Base-by-base conservation (phyloP, 2,888 invertebrate genomes). In the Nomada flava region DNA sequence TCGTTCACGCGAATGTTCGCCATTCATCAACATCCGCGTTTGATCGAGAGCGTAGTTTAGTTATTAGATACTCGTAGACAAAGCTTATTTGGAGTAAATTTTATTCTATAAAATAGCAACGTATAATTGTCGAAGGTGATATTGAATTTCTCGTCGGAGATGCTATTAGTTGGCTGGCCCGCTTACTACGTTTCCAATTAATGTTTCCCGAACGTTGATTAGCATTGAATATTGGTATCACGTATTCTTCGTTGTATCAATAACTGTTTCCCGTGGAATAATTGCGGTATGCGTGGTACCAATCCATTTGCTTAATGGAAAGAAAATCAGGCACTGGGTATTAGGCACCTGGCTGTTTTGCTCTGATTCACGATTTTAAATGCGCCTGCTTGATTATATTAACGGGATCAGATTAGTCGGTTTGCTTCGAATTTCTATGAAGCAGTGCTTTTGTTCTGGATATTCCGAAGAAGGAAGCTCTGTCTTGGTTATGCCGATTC, bases 231-330 rank as follows among this genome's bases (percentile, higher is more conserved):
- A 47, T 47, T 13, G 47, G 47, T 15, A 47, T 15, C 47, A 15
- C 15, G 47, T 47, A 47, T 55, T 55, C 55, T 20, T 23, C 23
- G 20, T 55, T 10, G 20, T 10, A 55, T 20, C n/a, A 55, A 55
- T 20, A 20, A 20, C 15, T 47, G 47, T 23, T 69, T 42, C 42
- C 5, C 52, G 42, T 42, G 44, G 63, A 36, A 47, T 47, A 62
- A 11, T 20, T 36, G 29, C 5, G 18, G 2, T 53, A 15, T 9
- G 53, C 29, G 29, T 67, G 29, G 53, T 36, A 11, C 52, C 11
- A 20, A 20, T 7, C 29, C 47, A 73, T 44, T 65, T 42, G 57
- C 57, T 36, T 75, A 75, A 68, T 60, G 44, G 62, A 68, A 65
- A 26, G 62, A 62, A 60, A 67, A 70, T 76, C 53, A 65, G 60